phyloP scores from a whole-genome alignment of 2,888 invertebrate genomes.

The Scaptomyza cyrtandrae region DNA sequence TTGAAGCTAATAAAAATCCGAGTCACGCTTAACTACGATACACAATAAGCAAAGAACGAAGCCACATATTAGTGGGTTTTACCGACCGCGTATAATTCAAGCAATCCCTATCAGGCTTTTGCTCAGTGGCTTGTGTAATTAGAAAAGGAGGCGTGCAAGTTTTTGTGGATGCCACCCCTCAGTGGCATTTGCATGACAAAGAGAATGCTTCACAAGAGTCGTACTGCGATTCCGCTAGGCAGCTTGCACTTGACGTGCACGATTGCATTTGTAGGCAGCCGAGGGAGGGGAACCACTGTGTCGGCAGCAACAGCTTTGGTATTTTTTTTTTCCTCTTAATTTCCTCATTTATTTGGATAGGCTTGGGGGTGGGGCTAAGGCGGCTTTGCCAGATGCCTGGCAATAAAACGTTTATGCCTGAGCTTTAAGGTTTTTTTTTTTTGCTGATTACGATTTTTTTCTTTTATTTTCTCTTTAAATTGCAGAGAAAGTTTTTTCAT shows the following conservation, averaged over 20 bases:
- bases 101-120: constrained; percentile 41
- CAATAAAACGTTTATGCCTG: constrained; percentile 11
- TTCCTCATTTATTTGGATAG: constrained; percentile 50
- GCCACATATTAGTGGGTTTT: neutral
- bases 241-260: constrained; percentile 2
- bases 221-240: constrained; percentile 3
- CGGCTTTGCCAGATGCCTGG: constrained; percentile 1
- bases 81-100: constrained; percentile 3
- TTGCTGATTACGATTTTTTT: constrained; percentile 36
- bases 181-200: constrained; percentile 60
- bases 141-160: constrained; percentile 43
- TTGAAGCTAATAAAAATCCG: neutral
- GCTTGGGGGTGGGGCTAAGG: neutral
- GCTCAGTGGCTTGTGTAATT: constrained; percentile 62
- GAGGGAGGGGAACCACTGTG: neutral
- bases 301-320: constrained; percentile 23
- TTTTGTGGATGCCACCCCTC: constrained; percentile 20
- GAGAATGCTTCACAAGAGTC: neutral
- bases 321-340: constrained; percentile 38
- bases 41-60: constrained; percentile 4
- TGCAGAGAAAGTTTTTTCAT: constrained; percentile 95
- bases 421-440: neutral
- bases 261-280: constrained; percentile 11
- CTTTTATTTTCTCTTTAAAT: constrained; percentile 24
- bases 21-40: neutral